Evolutionary conservation across 2,888 invertebrate species (phyloP).

Genomic region (Gasteruption jaculator): DNA sequence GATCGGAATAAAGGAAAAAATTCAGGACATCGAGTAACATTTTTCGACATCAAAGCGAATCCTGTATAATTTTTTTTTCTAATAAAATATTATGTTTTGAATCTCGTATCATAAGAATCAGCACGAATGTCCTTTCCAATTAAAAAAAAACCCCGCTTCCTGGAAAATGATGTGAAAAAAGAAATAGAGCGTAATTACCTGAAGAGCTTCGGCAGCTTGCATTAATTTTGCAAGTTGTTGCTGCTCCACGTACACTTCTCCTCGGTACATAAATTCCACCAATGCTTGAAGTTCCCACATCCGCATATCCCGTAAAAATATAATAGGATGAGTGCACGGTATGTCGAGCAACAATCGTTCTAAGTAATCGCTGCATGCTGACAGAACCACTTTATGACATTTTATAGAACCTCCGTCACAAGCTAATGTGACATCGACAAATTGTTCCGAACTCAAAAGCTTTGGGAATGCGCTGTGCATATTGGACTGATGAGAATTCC

Average conservation of each 20-base stretch:
- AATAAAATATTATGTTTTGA: no score
- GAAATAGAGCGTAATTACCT: constrained; percentile 30
- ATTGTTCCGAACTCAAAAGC: constrained; percentile 71
- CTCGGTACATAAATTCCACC: constrained; percentile 49
- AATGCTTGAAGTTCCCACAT: constrained; percentile 50
- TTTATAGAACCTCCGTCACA: constrained; percentile 81
- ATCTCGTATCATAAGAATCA: no score
- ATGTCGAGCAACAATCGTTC: constrained; percentile 78
- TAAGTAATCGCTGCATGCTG: constrained; percentile 81
- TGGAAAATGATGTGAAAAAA: background rate
- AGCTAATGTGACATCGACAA: constrained; percentile 83
- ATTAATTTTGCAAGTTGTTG: constrained; percentile 46
- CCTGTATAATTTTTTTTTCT: no score
- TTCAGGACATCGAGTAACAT: no score
- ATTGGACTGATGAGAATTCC: constrained; percentile 80
- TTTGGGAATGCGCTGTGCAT: constrained; percentile 75
- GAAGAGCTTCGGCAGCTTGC: constrained; percentile 48
- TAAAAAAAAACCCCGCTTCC: background rate
- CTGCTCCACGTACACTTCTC: constrained; percentile 48
- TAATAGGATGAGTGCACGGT: constrained; percentile 79
- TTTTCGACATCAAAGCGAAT: no score
- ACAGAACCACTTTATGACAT: constrained; percentile 81
- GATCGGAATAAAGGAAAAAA: no score
- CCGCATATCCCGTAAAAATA: constrained; percentile 75
- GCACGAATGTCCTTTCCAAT: constrained; percentile 1